These are phyloP conservation scores for Aquatica leii DNA, from an alignment of 2,888 invertebrate genomes.

Conservation along the genomic window DNA sequence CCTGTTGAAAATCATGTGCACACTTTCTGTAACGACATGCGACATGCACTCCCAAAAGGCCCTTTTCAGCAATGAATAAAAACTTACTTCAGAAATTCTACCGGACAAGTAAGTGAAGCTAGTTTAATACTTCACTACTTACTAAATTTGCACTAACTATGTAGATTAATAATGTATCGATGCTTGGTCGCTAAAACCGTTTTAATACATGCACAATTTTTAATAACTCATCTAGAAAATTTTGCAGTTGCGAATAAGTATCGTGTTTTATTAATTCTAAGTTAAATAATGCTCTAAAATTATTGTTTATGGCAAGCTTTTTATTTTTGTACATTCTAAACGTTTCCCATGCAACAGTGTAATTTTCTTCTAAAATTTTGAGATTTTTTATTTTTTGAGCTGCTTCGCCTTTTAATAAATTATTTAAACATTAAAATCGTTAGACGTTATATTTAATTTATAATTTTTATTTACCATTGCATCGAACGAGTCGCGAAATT, in stretches of 20 bases:
- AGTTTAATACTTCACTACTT: too few relatives aligned
- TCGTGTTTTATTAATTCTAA: neutral
- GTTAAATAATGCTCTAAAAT: neutral
- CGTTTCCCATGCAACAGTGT: neutral
- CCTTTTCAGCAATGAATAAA: too few relatives aligned
- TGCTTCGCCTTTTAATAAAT: neutral
- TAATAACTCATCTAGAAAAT: neutral
- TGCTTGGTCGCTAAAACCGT: too few relatives aligned
- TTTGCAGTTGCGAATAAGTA: neutral
- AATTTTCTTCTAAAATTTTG: too few relatives aligned
- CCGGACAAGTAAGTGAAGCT: too few relatives aligned
- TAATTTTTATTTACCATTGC: neutral
- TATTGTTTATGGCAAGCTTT: neutral
- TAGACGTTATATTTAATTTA: neutral
- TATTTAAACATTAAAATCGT: neutral
- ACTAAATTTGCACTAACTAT: too few relatives aligned
- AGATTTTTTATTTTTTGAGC: neutral
- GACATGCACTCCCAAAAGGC: too few relatives aligned
- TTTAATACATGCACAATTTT: neutral
- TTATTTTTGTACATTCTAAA: neutral
- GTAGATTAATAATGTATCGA: too few relatives aligned
- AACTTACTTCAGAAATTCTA: too few relatives aligned
- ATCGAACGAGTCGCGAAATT: too few relatives aligned
- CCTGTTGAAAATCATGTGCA: too few relatives aligned
- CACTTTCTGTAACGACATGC: too few relatives aligned